Percentiles rank a stretch among this genome's conserved stretches.
Evolutionary conservation across 2,888 invertebrate species (phyloP).

Genomic region (Zhengitettix transpicula): DNA sequence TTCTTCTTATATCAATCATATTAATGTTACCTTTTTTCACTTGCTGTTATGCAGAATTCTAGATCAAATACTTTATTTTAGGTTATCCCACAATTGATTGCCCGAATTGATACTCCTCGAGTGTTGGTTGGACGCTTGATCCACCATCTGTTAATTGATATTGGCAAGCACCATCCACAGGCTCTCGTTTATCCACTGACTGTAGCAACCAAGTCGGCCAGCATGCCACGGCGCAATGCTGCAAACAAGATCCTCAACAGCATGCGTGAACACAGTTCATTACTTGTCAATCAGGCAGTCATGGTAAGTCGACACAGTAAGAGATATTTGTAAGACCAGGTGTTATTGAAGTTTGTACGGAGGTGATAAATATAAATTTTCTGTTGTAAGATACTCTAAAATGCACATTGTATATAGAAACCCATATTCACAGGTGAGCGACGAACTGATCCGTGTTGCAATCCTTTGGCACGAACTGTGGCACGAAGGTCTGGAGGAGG

Average conservation of each 20-base stretch:
- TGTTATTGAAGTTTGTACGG: not conserved
- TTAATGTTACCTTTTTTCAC: not conserved
- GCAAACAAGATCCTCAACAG: slow-evolving; percentile 88
- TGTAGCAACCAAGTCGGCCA: slow-evolving; percentile 90
- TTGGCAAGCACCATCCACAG: slow-evolving; percentile 95
- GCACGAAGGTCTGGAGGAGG: slow-evolving; percentile 96
- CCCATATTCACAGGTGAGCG: slow-evolving; percentile 36
- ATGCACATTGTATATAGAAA: too few species aligned
- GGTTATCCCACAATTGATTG: slow-evolving; percentile 96
- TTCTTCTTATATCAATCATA: too few species aligned
- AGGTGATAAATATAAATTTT: not conserved
- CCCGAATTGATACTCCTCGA: slow-evolving; percentile 87
- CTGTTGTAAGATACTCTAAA: too few species aligned
- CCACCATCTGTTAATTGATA: slow-evolving; percentile 84
- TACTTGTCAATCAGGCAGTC: slow-evolving; percentile 85
- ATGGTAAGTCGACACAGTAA: slow-evolving; percentile 45
- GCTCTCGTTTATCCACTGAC: slow-evolving; percentile 94
- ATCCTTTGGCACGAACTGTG: slow-evolving; percentile 99
- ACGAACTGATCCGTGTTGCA: slow-evolving; percentile 92
- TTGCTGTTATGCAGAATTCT: not conserved
- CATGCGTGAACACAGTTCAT: slow-evolving; percentile 88
- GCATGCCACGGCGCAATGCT: slow-evolving; percentile 65
- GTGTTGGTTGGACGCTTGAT: slow-evolving; percentile 79
- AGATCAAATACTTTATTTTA: slow-evolving; percentile 15
- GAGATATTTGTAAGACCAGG: too few species aligned